Evolutionary conservation across 1,140 invertebrate species (phyloP).

Genomic region (Drosophila santomea): DNA sequence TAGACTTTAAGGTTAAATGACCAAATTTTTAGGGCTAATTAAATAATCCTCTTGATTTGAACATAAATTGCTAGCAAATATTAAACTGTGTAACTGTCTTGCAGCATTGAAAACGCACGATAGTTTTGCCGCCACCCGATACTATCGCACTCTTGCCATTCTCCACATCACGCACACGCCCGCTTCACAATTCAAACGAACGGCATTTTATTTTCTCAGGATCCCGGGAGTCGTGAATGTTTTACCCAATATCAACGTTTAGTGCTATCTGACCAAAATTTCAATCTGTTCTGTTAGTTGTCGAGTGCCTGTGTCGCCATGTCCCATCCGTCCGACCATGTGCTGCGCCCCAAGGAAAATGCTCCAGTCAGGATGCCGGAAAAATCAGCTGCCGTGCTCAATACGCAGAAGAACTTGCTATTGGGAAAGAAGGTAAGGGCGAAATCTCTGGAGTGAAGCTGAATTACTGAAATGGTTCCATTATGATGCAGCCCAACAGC

Average conservation of each 20-base stretch:
- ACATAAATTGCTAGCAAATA: background rate
- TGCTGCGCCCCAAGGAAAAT: slow-evolving; percentile 66
- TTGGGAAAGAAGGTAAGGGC: slow-evolving; percentile 54
- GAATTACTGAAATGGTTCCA: background rate
- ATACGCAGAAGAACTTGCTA: slow-evolving; percentile 60
- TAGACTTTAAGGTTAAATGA: background rate
- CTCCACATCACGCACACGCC: slow-evolving; percentile 20
- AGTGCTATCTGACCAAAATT: slow-evolving; percentile 21
- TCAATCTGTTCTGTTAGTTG: slow-evolving; percentile 3
- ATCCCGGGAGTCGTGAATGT: slow-evolving; percentile 5
- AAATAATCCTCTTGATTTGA: background rate
- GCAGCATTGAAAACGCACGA: background rate
- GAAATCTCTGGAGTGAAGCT: background rate
- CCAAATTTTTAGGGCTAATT: background rate
- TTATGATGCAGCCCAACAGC: slow-evolving; percentile 21
- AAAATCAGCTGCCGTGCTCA: slow-evolving; percentile 6
- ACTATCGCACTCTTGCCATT: slow-evolving; percentile 24
- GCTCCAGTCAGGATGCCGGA: slow-evolving; percentile 30
- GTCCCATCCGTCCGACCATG: slow-evolving; percentile 56
- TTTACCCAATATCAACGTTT: slow-evolving; percentile 16
- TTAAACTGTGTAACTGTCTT: no score
- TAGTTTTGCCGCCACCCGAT: background rate
- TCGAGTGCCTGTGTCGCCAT: slow-evolving; percentile 37
- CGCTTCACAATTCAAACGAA: slow-evolving; percentile 75
- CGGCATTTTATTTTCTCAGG: slow-evolving; percentile 74